phyloP scores from a whole-genome alignment of 2,113 vertebrate species.

The Cisticola juncidis region DNA sequence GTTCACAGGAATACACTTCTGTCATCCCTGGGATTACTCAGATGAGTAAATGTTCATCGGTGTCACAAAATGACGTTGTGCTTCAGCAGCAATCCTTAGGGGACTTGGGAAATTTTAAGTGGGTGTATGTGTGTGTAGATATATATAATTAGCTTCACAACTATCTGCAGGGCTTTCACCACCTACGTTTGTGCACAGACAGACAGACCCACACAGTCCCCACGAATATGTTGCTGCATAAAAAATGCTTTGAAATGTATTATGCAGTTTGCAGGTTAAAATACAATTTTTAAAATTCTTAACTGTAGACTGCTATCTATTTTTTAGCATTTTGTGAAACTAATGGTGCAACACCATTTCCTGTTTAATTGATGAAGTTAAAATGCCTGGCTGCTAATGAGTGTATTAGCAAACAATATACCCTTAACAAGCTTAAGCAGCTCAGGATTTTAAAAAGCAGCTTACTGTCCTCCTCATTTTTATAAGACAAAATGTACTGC shows the following conservation, averaged over 20 bases:
- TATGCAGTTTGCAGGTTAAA: slow-evolving; percentile 26
- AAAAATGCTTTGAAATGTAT: background rate
- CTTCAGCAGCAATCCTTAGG: background rate
- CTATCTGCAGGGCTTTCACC: slow-evolving; percentile 24
- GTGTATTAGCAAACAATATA: slow-evolving; percentile 78
- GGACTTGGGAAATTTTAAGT: slow-evolving; percentile 40
- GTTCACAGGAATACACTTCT: slow-evolving; percentile 34
- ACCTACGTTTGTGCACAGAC: background rate
- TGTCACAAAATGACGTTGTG: background rate
- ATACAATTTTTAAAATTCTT: slow-evolving; percentile 36
- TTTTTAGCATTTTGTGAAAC: slow-evolving; percentile 69
- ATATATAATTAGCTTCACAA: slow-evolving; percentile 33
- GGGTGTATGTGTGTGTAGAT: slow-evolving; percentile 34
- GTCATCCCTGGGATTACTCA: slow-evolving; percentile 16
- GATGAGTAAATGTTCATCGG: slow-evolving; percentile 18
- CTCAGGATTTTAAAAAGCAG: slow-evolving; percentile 76
- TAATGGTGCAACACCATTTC: slow-evolving; percentile 64
- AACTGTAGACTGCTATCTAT: slow-evolving; percentile 31
- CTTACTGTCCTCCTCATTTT: slow-evolving; percentile 73
- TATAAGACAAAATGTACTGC: slow-evolving; percentile 72
- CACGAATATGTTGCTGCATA: background rate
- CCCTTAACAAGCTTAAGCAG: slow-evolving; percentile 75
- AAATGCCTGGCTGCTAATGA: slow-evolving; percentile 78
- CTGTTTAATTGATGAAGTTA: slow-evolving; percentile 78
- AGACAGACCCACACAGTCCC: background rate